Base-by-base conservation (phyloP, 2,797 vertebrate genomes). In the Zalophus californianus region DNA sequence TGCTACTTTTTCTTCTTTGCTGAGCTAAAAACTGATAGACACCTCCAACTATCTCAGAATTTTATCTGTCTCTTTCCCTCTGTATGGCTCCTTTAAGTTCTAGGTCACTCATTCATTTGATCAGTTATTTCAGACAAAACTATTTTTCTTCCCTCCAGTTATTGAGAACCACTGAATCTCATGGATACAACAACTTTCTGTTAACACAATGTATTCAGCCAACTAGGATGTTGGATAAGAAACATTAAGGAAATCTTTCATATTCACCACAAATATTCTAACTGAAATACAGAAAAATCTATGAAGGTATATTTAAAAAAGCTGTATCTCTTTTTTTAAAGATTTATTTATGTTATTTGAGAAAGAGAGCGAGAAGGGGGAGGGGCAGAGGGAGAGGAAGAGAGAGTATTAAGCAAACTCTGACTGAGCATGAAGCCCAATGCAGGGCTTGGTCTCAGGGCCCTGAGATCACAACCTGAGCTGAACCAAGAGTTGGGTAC, bases 61-160 rank as follows among this genome's bases (percentile, higher is more conserved):
- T 50, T 73, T 7, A 54, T 56, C 60, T 93, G 25, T 15, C 10
- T 86, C 18, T 14, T 73, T 1, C 16, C 3, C 7, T 90, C 29
- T 87, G 41, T 60, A 35, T 27, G 62, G 12, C 35, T 41, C 32
- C 35, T 77, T 56, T 27, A 27, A n/a, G 41, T 4, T 70, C 32
- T 58, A 88, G 7, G 44, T 50, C 16, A 77, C 11, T 56, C 32
- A 62, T 56, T 79, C 13, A 86, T 7, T 83, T 48, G 27, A 64
- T 82, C 25, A 92, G 78, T 73, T 78, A 66, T 60, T 91, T 95
- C 44, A 84, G 44, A 87, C 6, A 68, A 90, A 92, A 94, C 3
- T 56, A 93, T 12, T 38, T 88, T 66, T 58, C 44, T 77, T 32
- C 18, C 6, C 32, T 70, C 32, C 13, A 38, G 52, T 15, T 68